Base-by-base conservation (phyloP, 2,113 vertebrate species). In the Cinclus cinclus region DNA sequence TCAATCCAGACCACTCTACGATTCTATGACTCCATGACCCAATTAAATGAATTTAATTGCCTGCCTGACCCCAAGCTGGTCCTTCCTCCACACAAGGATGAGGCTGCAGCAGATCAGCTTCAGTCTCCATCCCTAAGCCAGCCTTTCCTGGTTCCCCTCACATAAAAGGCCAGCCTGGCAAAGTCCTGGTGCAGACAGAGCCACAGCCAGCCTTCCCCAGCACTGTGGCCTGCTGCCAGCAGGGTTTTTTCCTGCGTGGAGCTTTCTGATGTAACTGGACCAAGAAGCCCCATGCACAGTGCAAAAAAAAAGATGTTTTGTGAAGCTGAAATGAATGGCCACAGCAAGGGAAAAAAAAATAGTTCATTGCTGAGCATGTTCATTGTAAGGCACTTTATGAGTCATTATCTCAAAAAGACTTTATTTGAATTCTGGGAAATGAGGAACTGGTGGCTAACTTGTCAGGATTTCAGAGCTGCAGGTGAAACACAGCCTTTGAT, bases 371-470 rank as follows among this genome's bases (percentile, higher is more conserved):
- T 89, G 65, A 75, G 41, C 31, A 11, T 55, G 42, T 30, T 37
- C 35, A 37, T 37, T 6, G 4, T 46, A 84, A 95, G n/a, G 21
- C 31, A 39, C 86, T 93, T 95, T 65, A 89, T 86, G 73, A 91
- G 56, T 69, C 81, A 90, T 92, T 87, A 75, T 41, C 75, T 93
- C 84, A 73, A 58, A 81, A 65, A 7, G 37, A 73, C 83, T 94
- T 93, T 63, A 81, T 50, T 83, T 3, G 55, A 24, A 3, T 93
- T 96, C 90, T 95, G 83, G 90, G 90, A 95, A 96, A 95, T 50
- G 78, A 81, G 64, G 44, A 90, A 65, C 75, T 56, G 24, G 41
- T 56, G 47, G 7, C 17, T 85, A 33, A 73, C 89, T 74, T 93
- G 31, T 82, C 87, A 88, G 33, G 35, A 24, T 63, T 78, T 60